A percentile compares a stretch with the other conserved stretches of the same genome.
Conservation (phyloP, 30 jellyfish, hydroid and myxozoan species). For the Aurelia coerulea region DNA sequence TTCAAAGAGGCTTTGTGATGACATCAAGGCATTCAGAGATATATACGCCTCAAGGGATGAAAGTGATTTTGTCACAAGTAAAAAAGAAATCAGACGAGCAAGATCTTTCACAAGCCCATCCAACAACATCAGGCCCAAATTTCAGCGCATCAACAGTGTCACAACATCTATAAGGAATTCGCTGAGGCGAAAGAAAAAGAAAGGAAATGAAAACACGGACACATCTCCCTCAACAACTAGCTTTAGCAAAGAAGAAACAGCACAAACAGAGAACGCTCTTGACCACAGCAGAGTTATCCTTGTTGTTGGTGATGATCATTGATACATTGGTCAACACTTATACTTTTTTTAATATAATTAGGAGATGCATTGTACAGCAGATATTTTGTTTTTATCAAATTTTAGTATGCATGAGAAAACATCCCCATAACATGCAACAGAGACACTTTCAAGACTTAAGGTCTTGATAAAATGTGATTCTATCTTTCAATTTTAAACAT, state of each 20-base stretch:
- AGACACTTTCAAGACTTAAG: too few relatives aligned
- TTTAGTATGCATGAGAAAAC: too few relatives aligned
- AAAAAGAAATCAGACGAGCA: slow-evolving; percentile 44
- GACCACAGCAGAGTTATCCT: slow-evolving; percentile 55
- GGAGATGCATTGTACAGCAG: too few relatives aligned
- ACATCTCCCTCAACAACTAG: neutral
- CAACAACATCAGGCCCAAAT: slow-evolving; percentile 9
- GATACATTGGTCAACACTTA: too few relatives aligned
- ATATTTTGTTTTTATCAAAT: too few relatives aligned
- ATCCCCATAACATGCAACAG: too few relatives aligned
- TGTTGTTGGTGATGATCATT: neutral
- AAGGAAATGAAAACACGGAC: neutral
- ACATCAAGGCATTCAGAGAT: slow-evolving; percentile 56
- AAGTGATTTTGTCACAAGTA: slow-evolving; percentile 50
- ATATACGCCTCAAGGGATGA: slow-evolving; percentile 64
- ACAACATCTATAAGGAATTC: slow-evolving; percentile 53
- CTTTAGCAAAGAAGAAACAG: neutral
- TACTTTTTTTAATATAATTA: too few relatives aligned
- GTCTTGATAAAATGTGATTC: too few relatives aligned
- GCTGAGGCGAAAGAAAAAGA: slow-evolving; percentile 30
- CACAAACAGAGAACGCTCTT: neutral
- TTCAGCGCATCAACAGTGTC: slow-evolving; percentile 49
- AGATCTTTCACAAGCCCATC: slow-evolving; percentile 42
- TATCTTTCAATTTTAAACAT: too few relatives aligned
- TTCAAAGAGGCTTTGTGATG: slow-evolving; percentile 53